These are phyloP conservation scores for Malthinus seriepunctatus DNA, from an alignment of 2,888 invertebrate genomes.

Conservation along the genomic window DNA sequence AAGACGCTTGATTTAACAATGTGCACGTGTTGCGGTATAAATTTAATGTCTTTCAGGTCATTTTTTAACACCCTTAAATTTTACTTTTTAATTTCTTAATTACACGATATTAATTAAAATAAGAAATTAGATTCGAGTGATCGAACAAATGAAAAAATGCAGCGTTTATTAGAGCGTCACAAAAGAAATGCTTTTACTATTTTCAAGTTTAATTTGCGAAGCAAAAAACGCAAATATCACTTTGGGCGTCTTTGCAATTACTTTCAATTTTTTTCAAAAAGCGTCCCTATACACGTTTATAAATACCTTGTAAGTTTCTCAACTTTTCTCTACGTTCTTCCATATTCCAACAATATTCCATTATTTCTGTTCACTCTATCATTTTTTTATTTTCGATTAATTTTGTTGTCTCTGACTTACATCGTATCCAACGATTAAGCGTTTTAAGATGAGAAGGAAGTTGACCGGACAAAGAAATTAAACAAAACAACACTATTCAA, in stretches of 20 bases:
- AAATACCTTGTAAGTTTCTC: slow-evolving; percentile 37
- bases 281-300: no score
- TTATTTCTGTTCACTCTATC: slow-evolving; percentile 37
- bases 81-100: neutral
- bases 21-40: slow-evolving; percentile 17
- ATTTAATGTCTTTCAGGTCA: neutral
- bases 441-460: neutral
- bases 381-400: neutral
- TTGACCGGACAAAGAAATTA: neutral
- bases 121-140: slow-evolving; percentile 1
- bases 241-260: neutral
- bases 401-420: neutral
- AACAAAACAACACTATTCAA: slow-evolving; percentile 13
- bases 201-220: neutral
- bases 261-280: neutral
- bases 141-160: slow-evolving; percentile 4
- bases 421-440: neutral
- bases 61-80: neutral
- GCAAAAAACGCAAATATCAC: slow-evolving; percentile 1
- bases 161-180: slow-evolving; percentile 13
- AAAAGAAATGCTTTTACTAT: slow-evolving; percentile 17
- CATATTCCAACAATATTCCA: slow-evolving; percentile 53
- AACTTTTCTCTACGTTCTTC: slow-evolving; percentile 48
- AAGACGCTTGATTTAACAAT: slow-evolving; percentile 8
- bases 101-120: slow-evolving; percentile 1